A percentile compares a stretch with the other conserved stretches of the same genome.
Evolutionary conservation across 2,113 vertebrate genomes (phyloP).

Genomic region (Himantopus leucocephalus): DNA sequence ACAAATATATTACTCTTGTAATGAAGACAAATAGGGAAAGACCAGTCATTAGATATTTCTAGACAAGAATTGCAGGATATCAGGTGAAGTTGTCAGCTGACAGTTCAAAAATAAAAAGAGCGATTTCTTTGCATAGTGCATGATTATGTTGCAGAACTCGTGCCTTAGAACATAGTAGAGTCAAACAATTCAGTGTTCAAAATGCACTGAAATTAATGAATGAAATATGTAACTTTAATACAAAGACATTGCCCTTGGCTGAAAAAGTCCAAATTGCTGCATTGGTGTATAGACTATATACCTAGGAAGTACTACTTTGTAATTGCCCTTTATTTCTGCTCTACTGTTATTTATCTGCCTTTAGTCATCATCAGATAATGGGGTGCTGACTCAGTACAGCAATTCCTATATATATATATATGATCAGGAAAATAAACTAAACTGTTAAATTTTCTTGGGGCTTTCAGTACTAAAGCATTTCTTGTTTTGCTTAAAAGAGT

Average conservation of each 20-base stretch:
- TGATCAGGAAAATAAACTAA: background rate
- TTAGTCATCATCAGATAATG: background rate
- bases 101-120: background rate
- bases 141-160: background rate
- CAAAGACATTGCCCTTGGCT: background rate
- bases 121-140: background rate
- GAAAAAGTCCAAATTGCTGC: background rate
- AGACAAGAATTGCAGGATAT: background rate
- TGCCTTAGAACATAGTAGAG: background rate
- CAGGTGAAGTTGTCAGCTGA: background rate
- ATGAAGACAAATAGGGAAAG: background rate
- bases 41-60: background rate
- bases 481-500: background rate
- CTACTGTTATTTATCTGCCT: background rate
- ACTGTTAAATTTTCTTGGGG: background rate
- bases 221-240: background rate
- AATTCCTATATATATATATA: background rate
- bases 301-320: background rate
- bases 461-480: background rate
- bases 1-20: background rate
- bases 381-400: background rate
- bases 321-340: background rate
- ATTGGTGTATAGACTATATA: background rate
- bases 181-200: background rate
- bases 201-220: background rate